Base-by-base conservation (phyloP, 2,113 vertebrate species). In the Elaphurus davidianus region DNA sequence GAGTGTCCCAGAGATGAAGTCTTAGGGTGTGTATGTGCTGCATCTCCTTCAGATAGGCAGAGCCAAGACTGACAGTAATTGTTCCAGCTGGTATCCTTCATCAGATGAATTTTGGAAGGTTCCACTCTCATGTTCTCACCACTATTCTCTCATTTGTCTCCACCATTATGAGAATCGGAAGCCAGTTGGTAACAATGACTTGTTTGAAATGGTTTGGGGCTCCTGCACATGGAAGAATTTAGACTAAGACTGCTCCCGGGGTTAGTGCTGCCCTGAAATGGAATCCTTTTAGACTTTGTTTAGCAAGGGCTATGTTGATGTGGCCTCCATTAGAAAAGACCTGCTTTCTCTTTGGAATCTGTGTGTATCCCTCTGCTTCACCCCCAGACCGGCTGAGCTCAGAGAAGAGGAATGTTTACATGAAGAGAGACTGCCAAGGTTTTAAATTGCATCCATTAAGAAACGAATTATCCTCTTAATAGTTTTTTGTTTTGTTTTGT, bases 371-470 rank as follows among this genome's bases (percentile, higher is more conserved):
- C 84, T 33, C 25, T 82, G 60, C 55, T 64, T 45, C 33, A 43
- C 27, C 27, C 59, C 43, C 43, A 54, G 89, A 94, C 96, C 45
- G 79, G 0, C 93, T 97, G 96, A 98, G 78, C 98, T 98, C 93
- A 96, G 90, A 93, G 90, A 64, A 95, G 64, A 94, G 90, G 96
- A 98, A 98, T 94, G 78, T 86, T 87, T 78, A 92, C 89, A 40
- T 94, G 93, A 98, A 82, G 27, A 82, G 90, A 97, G 98, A 78
- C 84, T 94, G 95, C 97, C 93, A 96, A n/a, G 97, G 55, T 97
- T 97, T 98, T 97, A 64, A 92, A 94, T 98, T 97, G 90, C 40
- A 83, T 97, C 94, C 94, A 93, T 91, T 96, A 96, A 96, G 87
- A 84, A 91, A 92, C 2, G 4, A 94, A 81, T 92, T 96, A 91